Evolutionary conservation across 2,113 vertebrate genomes (phyloP).

Genomic region (Elanoides forficatus): DNA sequence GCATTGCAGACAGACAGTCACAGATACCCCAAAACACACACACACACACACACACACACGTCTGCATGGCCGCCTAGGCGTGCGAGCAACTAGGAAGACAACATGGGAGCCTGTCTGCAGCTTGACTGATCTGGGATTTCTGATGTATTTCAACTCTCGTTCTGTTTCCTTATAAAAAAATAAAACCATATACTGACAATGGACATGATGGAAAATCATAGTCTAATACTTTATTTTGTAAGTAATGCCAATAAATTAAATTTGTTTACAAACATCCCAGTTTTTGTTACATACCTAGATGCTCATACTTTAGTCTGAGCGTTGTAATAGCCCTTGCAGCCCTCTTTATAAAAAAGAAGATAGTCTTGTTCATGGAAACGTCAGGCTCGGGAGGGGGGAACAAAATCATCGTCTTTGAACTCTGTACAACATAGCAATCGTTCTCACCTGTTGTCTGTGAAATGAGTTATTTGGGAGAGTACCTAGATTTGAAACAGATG

Average conservation of each 20-base stretch:
- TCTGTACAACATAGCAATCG: constrained; percentile 25
- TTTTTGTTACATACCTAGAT: constrained; percentile 60
- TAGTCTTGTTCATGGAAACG: neutral
- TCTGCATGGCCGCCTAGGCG: neutral
- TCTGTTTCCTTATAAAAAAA: constrained; percentile 64
- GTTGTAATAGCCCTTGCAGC: constrained; percentile 33
- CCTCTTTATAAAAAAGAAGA: constrained; percentile 6
- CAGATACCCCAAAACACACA: neutral
- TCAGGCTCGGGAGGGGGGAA: neutral
- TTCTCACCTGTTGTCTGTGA: constrained; percentile 22
- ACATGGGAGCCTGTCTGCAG: constrained; percentile 42
- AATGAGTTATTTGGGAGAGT: neutral
- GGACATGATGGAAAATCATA: constrained; percentile 68
- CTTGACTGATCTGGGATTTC: constrained; percentile 58
- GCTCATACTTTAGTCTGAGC: constrained; percentile 17
- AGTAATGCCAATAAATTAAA: constrained; percentile 73
- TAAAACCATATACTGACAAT: constrained; percentile 62
- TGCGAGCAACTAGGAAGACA: neutral
- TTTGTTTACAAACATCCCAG: constrained; percentile 66
- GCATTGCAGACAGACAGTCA: neutral
- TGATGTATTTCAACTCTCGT: constrained; percentile 60
- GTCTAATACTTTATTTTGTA: constrained; percentile 74
- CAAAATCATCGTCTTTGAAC: constrained; percentile 9
- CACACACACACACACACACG: accelerated
- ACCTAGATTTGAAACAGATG: neutral